Evolutionary conservation across 2,888 invertebrate genomes (phyloP), one percentile per base, ranked within the genome.

Genomic region (Nudaria mundana): DNA sequence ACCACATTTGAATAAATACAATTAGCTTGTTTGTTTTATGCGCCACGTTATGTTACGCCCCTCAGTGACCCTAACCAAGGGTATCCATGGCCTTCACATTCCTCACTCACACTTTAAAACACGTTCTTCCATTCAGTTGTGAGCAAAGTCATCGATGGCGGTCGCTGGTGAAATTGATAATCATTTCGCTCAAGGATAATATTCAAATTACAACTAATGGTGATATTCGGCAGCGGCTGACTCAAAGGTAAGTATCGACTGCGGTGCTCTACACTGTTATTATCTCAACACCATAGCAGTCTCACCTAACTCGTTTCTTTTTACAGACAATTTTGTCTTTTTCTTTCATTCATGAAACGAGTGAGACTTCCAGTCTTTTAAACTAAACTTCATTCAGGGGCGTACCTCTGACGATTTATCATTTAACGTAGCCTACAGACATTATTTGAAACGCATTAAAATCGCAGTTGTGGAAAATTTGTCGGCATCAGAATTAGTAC

Each of bases 381-480:
- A 70, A 77, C 80, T 73, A 75, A 82, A 78, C 79, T 75, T 74
- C 76, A 71, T 70, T 79, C 61, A 67, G 69, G 78, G 87, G 87
- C 87, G 87, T 87, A 80, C 71, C 85, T 73, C 65, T 71, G 72
- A 80, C 87, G 81, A 88, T 88, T 88, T 86, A 88, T 88, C 87
- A 87, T 87, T 88, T 87, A 86, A 71, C 76, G 83, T 85, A 79
- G 86, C 87, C 87, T 83, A 82, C 86, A 84, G 87, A 86, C 82
- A 87, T 87, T 87, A 86, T 87, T 86, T 84, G 86, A 83, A 85
- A 87, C 87, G 79, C 82, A 86, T 86, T 86, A 87, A 87, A 86
- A 82, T 85, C 80, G 85, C 82, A 81, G 76, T 80, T 81, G 81
- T 84, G 79, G 77, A 83, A 86, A 87, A 85, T 86, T 86, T 83